phyloP scores from a whole-genome alignment of 2,888 invertebrate genomes.

The Minunthozetes semirufus region DNA sequence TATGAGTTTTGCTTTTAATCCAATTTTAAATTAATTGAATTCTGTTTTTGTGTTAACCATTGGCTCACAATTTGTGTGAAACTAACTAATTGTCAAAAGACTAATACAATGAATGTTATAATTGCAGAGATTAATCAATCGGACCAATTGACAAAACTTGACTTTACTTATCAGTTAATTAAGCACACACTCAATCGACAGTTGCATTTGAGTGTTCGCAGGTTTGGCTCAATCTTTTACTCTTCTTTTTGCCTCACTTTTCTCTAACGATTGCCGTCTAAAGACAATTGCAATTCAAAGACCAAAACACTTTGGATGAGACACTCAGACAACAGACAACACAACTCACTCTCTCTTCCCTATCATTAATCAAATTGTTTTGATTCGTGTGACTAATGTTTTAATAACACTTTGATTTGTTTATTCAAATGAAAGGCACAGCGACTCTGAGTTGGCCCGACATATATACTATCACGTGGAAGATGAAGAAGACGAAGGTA shows the following conservation, averaged over 20 bases:
- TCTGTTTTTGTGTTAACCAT: not conserved
- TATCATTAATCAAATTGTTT: not conserved
- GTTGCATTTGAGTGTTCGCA: slow-evolving; percentile 33
- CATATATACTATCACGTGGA: slow-evolving; percentile 27
- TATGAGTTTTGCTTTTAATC: not conserved
- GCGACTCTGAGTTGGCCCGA: slow-evolving; percentile 33
- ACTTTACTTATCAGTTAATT: slow-evolving; percentile 39
- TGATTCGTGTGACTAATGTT: not conserved
- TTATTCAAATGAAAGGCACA: slow-evolving; percentile 7
- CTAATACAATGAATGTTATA: slow-evolving; percentile 6
- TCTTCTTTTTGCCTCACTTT: not conserved
- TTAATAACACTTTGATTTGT: not conserved
- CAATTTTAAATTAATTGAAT: not conserved
- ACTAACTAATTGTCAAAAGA: not conserved
- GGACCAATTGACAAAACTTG: slow-evolving; percentile 36
- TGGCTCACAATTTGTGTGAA: not conserved
- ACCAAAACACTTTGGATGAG: no score
- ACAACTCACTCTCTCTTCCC: not conserved
- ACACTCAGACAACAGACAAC: not conserved
- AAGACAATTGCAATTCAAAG: not conserved
- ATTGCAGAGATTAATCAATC: not conserved
- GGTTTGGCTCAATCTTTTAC: slow-evolving; percentile 6
- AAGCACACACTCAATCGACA: slow-evolving; percentile 38
- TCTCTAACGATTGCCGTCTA: no score
- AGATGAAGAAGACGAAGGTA: slow-evolving; percentile 21